Conservation (phyloP, 2,888 invertebrate species). For the Temnothorax rugatulus region DNA sequence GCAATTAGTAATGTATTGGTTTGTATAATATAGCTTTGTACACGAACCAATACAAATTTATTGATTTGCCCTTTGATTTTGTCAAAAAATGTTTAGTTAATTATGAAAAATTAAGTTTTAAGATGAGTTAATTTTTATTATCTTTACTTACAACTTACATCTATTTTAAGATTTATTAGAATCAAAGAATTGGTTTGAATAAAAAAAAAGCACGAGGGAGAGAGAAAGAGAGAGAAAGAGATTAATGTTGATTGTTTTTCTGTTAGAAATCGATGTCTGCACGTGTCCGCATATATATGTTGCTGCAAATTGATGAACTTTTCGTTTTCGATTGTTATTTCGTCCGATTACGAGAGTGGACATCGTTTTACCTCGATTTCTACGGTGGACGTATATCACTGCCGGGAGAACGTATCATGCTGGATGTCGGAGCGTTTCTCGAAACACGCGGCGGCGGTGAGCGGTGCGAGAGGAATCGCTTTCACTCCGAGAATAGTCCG, state of each 20-base stretch:
- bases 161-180: neutral
- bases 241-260: neutral
- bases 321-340: neutral
- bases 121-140: too few species aligned
- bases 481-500: constrained; percentile 77
- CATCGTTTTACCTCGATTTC: neutral
- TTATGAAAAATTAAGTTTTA: too few species aligned
- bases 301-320: neutral
- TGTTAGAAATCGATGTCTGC: neutral
- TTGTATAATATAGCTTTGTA: neutral
- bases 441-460: constrained; percentile 64
- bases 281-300: neutral
- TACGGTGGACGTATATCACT: constrained; percentile 5
- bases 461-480: constrained; percentile 65
- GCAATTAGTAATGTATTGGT: neutral
- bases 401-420: constrained; percentile 18
- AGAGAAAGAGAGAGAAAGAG: neutral
- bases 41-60: neutral
- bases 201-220: neutral
- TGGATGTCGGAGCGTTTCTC: constrained; percentile 42
- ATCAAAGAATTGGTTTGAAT: neutral
- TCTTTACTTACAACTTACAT: neutral
- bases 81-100: neutral
- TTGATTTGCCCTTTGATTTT: neutral
- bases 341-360: neutral